These are phyloP conservation scores for Mechanitis mazaeus DNA, from an alignment of 2,888 invertebrate genomes.

Conservation along the genomic window DNA sequence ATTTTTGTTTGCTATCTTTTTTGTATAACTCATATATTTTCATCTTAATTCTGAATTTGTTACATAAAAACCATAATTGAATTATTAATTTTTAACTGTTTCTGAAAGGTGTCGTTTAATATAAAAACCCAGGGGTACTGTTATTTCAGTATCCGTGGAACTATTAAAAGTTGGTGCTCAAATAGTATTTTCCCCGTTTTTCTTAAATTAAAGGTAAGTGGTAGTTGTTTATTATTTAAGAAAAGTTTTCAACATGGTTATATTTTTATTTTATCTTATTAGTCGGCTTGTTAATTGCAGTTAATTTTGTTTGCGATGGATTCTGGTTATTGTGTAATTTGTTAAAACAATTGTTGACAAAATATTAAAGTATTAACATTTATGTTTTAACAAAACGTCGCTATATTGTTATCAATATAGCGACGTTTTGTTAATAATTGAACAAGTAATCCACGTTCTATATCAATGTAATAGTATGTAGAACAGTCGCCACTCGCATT, in stretches of 20 bases:
- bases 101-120: conserved; percentile 18
- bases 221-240: neutral
- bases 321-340: neutral
- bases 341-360: neutral
- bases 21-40: no score
- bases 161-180: conserved; percentile 15
- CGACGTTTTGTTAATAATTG: neutral
- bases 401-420: neutral
- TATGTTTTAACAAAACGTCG: no score
- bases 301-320: neutral
- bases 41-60: no score
- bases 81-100: conserved; percentile 3
- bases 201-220: conserved; percentile 13
- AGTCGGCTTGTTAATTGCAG: no score
- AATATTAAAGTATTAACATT: no score
- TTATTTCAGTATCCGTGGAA: conserved; percentile 18
- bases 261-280: no score
- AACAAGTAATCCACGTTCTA: conserved; percentile 15
- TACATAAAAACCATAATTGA: neutral
- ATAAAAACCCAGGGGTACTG: conserved; percentile 18
- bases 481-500: conserved; percentile 33
- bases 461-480: conserved; percentile 29
- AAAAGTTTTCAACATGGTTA: neutral
- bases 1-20: no score
- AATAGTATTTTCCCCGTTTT: neutral